phyloP scores from a whole-genome alignment of 2,888 invertebrate genomes.

The Eilema caniola region DNA sequence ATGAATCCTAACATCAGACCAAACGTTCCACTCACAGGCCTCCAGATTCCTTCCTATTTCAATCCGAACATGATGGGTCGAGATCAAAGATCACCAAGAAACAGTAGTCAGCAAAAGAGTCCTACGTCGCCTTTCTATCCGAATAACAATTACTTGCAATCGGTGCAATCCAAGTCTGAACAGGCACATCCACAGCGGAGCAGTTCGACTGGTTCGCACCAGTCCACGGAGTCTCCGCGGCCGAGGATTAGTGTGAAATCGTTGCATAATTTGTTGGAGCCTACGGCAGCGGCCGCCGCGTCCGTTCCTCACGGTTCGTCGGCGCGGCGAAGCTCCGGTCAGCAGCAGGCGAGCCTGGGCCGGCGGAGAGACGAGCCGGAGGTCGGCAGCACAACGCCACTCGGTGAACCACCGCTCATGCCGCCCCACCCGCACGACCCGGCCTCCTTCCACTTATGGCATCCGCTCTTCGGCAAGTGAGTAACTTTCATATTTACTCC shows the following conservation, averaged over 20 bases:
- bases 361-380: conserved; percentile 87
- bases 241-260: conserved; percentile 89
- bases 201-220: conserved; percentile 68
- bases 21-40: conserved; percentile 72
- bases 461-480: conserved; percentile 95
- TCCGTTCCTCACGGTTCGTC: conserved; percentile 56
- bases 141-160: conserved; percentile 80
- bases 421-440: conserved; percentile 80
- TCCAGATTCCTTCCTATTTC: conserved; percentile 80
- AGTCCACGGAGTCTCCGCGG: conserved; percentile 83
- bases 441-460: conserved; percentile 92
- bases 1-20: conserved; percentile 73
- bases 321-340: conserved; percentile 63
- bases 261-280: conserved; percentile 87
- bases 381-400: conserved; percentile 89
- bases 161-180: conserved; percentile 66
- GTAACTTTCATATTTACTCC: conserved; percentile 55
- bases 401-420: conserved; percentile 79
- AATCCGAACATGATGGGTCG: conserved; percentile 75
- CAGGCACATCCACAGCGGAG: conserved; percentile 63
- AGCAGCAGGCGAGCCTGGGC: conserved; percentile 77
- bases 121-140: conserved; percentile 79
- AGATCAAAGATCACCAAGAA: conserved; percentile 69
- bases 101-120: conserved; percentile 74
- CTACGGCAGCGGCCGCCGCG: conserved; percentile 77